Evolutionary conservation across 2,888 invertebrate genomes (phyloP), one percentile per base, ranked within the genome.

Genomic region (Stenotaenia linearis): DNA sequence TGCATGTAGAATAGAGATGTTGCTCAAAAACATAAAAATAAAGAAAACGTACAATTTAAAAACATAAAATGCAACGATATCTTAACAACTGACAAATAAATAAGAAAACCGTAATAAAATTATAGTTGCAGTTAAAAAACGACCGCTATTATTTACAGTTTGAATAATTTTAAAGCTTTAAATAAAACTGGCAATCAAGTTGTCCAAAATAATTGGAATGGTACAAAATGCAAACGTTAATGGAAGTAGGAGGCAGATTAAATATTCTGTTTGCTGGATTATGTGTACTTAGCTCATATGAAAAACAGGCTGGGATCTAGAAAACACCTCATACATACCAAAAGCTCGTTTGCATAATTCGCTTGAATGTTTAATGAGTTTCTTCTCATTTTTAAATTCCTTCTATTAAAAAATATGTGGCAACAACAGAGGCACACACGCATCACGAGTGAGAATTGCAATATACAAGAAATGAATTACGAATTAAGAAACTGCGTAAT

Each of bases 201-300:
- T 61, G 61, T 21, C 61, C 61, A 23, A 61, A 61, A 61, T 25
- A 61, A 56, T 56, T 56, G 7, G 21, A 56, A 56, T 56, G 21
- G 12, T 23, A 56, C 21, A 18, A 56, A 69, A 69, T 28, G 69
- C 23, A 69, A 69, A 69, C 28, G 69, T 69, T 69, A 69, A 69
- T 69, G 69, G 69, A 28, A 69, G 69, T 69, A 12, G 45, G 28
- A 69, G 28, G 28, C 50, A 69, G 69, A 69, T 69, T 69, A 69
- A 69, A 69, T 69, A 69, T 69, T 69, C 69, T 69, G 69, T 69
- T 69, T 69, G 69, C 28, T 28, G 69, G 69, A 69, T 69, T 69
- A 69, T 25, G 69, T 69, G 69, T 69, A 69, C 69, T 69, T 69
- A 69, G 69, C 69, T 69, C 25, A 9, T 69, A n/a, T 69, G 69